These are phyloP conservation scores for Pachycephus smyrnensis DNA, from an alignment of 2,888 invertebrate genomes.

Conservation along the genomic window DNA sequence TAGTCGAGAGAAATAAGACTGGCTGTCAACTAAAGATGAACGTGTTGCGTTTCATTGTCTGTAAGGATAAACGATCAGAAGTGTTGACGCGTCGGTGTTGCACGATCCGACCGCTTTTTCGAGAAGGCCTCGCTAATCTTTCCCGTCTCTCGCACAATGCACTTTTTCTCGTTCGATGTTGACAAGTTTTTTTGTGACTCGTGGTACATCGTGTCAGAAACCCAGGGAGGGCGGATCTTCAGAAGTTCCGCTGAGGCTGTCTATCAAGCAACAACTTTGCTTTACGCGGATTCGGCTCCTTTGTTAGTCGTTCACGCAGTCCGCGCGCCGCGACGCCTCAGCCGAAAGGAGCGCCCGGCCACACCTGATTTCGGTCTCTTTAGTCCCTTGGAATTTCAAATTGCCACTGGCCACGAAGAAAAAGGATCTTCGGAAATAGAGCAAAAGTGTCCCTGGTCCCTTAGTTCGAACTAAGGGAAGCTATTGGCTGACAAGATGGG, in stretches of 20 bases:
- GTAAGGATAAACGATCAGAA: background rate
- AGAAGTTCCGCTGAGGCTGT: constrained; percentile 58
- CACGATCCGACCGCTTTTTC: constrained; percentile 11
- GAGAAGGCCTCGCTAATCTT: constrained; percentile 7
- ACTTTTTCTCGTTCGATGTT: constrained; percentile 48
- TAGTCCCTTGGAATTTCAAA: constrained; percentile 34
- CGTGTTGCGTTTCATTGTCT: background rate
- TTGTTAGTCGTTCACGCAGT: constrained; percentile 46
- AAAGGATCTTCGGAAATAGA: constrained; percentile 17
- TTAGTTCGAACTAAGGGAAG: constrained; percentile 14
- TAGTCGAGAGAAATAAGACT: background rate
- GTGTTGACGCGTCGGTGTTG: background rate
- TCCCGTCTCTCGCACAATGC: constrained; percentile 30
- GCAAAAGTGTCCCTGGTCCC: background rate
- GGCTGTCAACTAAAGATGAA: background rate
- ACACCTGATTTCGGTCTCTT: constrained; percentile 48
- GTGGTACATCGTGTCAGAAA: constrained; percentile 12
- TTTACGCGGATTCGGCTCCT: constrained; percentile 61
- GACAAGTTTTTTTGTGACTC: constrained; percentile 45
- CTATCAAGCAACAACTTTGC: constrained; percentile 54
- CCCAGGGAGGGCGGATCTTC: constrained; percentile 31
- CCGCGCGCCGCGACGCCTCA: constrained; percentile 44
- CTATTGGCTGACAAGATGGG: background rate
- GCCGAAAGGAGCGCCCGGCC: constrained; percentile 40
- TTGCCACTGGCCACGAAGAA: constrained; percentile 26